These are phyloP conservation scores for Elephas maximus DNA, from an alignment of 2,113 vertebrate genomes.

Conservation along the genomic window DNA sequence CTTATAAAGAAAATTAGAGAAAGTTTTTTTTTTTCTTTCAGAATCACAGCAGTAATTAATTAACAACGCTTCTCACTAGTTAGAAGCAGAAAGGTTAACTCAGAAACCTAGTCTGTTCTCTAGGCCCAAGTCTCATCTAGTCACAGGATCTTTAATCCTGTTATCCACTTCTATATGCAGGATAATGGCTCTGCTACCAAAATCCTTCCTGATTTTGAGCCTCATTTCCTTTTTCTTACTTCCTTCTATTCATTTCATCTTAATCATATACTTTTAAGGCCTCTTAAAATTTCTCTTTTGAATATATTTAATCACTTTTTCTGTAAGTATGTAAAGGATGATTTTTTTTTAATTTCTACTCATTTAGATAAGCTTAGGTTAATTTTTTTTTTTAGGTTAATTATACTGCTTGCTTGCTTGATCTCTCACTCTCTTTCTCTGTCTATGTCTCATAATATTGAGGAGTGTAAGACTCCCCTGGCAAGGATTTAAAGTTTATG, in stretches of 20 bases:
- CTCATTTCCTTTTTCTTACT: conserved; percentile 74
- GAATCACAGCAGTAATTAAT: conserved; percentile 48
- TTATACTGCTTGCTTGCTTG: neutral
- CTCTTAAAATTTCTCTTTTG: conserved; percentile 77
- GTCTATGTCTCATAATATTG: neutral
- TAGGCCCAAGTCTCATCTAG: conserved; percentile 37
- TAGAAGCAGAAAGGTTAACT: conserved; percentile 59
- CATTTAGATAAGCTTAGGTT: conserved; percentile 78
- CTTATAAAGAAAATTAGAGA: conserved; percentile 23
- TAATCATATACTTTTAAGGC: conserved; percentile 74
- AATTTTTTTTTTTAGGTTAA: conserved; percentile 64
- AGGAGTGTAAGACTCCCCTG: conserved; percentile 7
- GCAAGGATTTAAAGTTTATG: conserved; percentile 66
- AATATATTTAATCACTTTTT: conserved; percentile 77
- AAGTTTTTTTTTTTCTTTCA: neutral
- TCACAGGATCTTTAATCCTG: conserved; percentile 70
- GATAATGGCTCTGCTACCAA: conserved; percentile 70
- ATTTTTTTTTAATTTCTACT: conserved; percentile 40
- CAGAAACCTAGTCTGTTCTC: conserved; percentile 63
- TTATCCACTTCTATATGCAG: conserved; percentile 39
- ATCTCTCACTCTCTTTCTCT: neutral
- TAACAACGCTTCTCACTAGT: conserved; percentile 63
- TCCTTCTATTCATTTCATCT: conserved; percentile 75
- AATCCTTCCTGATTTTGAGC: conserved; percentile 76
- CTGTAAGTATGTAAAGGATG: conserved; percentile 70